These are phyloP conservation scores for Otolemur garnettii DNA, from an alignment of 2,113 vertebrate genomes.

Conservation along the genomic window DNA sequence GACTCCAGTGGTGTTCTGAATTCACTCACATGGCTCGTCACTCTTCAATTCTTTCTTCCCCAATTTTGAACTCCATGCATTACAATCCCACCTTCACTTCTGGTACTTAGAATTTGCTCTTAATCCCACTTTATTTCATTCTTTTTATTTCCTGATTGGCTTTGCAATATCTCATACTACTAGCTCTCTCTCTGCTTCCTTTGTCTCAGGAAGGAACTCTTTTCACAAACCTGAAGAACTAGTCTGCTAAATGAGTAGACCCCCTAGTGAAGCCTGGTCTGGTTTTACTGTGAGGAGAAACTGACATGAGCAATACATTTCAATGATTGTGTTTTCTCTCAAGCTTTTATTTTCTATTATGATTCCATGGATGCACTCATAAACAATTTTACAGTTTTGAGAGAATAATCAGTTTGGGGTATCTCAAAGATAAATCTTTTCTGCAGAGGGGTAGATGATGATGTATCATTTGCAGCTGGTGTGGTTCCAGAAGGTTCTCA, in stretches of 20 bases:
- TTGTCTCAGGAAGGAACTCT: background rate
- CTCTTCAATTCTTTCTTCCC: background rate
- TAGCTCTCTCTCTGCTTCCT: background rate
- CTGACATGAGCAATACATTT: background rate
- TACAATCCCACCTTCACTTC: background rate
- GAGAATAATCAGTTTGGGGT: background rate
- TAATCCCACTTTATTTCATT: background rate
- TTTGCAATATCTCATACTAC: background rate
- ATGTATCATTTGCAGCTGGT: background rate
- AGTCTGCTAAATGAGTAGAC: background rate
- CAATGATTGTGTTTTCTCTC: background rate
- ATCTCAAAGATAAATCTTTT: slow-evolving; percentile 25
- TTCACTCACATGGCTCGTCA: accelerated
- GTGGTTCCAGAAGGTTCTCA: slow-evolving; percentile 27
- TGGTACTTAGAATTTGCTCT: background rate
- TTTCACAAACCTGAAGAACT: background rate
- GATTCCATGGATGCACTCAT: background rate
- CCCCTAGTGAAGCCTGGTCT: background rate
- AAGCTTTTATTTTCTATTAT: background rate
- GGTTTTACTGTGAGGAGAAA: background rate
- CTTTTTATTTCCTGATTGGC: background rate
- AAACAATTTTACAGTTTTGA: slow-evolving; percentile 20
- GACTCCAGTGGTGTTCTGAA: background rate
- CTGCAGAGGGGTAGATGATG: background rate
- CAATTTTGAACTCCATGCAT: background rate